Evolutionary conservation across 2,888 invertebrate species (phyloP).

Genomic region (Andrena camellia): DNA sequence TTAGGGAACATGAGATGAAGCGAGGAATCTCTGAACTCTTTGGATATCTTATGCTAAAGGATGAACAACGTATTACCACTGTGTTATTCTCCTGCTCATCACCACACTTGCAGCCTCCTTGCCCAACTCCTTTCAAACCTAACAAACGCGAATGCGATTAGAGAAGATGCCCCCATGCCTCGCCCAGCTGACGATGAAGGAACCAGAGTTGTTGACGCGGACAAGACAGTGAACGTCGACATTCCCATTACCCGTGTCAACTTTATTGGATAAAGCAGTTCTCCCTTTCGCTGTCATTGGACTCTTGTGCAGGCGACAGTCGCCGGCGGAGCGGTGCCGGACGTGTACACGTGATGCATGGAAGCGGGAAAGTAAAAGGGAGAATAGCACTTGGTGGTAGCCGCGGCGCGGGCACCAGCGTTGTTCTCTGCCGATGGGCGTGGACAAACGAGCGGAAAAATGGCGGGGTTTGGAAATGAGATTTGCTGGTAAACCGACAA

Average conservation of each 20-base stretch:
- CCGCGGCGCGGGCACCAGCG: constrained; percentile 49
- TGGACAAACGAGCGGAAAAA: constrained; percentile 81
- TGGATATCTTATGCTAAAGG: too few relatives aligned
- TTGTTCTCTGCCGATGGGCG: constrained; percentile 71
- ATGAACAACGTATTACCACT: too few relatives aligned
- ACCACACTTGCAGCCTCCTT: not conserved
- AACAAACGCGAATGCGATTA: not conserved
- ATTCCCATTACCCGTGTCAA: constrained; percentile 70
- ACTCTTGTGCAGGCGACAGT: constrained; percentile 67
- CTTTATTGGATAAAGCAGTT: constrained; percentile 71
- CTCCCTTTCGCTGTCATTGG: constrained; percentile 68
- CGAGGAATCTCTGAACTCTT: too few relatives aligned
- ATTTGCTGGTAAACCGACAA: constrained; percentile 85
- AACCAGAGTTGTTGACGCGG: constrained; percentile 61
- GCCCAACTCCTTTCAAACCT: not conserved
- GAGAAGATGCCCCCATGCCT: not conserved
- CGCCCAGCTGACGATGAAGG: constrained; percentile 44
- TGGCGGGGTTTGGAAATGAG: constrained; percentile 83
- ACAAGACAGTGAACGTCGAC: constrained; percentile 61
- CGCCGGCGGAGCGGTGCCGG: constrained; percentile 45
- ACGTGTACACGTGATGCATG: constrained; percentile 36
- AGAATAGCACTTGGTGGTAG: constrained; percentile 54
- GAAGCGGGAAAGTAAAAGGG: constrained; percentile 60
- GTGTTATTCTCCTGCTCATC: not conserved
- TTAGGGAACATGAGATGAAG: too few relatives aligned